Base-by-base conservation (phyloP, 2,888 invertebrate genomes). In the Phragmatobia fuliginosa region DNA sequence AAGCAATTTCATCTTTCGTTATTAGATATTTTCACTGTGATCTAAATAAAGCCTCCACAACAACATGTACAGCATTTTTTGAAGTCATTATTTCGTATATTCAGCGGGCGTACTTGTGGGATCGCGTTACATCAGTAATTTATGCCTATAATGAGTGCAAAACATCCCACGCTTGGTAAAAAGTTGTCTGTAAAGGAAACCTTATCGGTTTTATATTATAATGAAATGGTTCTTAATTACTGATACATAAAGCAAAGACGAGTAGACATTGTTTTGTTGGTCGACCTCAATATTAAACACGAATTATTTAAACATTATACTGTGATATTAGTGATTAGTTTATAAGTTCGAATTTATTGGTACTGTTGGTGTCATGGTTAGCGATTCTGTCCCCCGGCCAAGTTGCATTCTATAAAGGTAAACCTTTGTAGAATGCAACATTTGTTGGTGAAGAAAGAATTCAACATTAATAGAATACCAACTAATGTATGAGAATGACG, bases 71-170 rank as follows among this genome's bases (percentile, higher is more conserved):
- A 49, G 7, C 21, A 49, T 49, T 49, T 56, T 28, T 56, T 56
- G 5, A 56, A 52, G 25, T 25, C 52, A 52, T 25, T 52, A 52
- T 52, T 52, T 61, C 14, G 33, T 62, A 25, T 25, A 38, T 38
- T 36, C 25, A 28, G 38, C 36, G 25, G 5, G 28, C 25, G 25
- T 62, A 33, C 14, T 38, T 38, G 32, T 62, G 28, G n/a, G 38
- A 38, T 62, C 38, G 28, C 38, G 28, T 62, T 62, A 62, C 56
- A 56, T 28, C 56, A 56, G 28, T 56, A 52, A 52, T 52, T 52
- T 52, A 14, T 52, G 25, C 52, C 25, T 52, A 25, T 52, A 56
- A 56, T 56, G 56, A 28, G 56, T 56, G 16, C 56, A 56, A 28
- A 56, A 56, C 56, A 56, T 16, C 56, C 28, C 14, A 28, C 56